Evolutionary conservation across 2,888 invertebrate genomes (phyloP).

Genomic region (Hartigia nigra): DNA sequence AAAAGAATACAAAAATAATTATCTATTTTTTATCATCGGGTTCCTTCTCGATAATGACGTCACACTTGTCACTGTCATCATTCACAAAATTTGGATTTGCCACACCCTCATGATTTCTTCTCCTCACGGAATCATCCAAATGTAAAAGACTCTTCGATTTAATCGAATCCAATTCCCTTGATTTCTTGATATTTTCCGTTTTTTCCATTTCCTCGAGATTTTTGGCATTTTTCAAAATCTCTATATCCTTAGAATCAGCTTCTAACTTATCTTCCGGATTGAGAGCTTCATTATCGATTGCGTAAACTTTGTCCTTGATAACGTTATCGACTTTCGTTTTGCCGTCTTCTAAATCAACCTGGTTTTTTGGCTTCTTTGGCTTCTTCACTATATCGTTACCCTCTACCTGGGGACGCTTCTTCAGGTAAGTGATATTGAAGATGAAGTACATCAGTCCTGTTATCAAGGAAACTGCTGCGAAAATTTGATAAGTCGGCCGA

Average conservation of each 20-base stretch:
- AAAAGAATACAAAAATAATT: background rate
- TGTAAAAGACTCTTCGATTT: background rate
- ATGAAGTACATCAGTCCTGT: constrained; percentile 77
- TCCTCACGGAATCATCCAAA: background rate
- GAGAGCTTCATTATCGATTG: constrained; percentile 35
- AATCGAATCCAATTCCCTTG: background rate
- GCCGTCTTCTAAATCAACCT: constrained; percentile 32
- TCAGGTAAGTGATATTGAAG: constrained; percentile 76
- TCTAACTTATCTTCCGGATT: constrained; percentile 13
- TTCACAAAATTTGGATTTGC: constrained; percentile 39
- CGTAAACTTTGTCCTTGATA: constrained; percentile 11
- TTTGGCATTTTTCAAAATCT: constrained; percentile 49
- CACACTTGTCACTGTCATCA: constrained; percentile 33
- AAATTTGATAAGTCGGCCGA: constrained; percentile 78
- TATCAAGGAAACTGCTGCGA: constrained; percentile 72
- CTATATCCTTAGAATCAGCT: constrained; percentile 30
- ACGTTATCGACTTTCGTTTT: constrained; percentile 30
- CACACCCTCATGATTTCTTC: constrained; percentile 20
- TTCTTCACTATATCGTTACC: constrained; percentile 72
- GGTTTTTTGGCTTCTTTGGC: constrained; percentile 48
- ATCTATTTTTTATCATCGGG: constrained; percentile 25
- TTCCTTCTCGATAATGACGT: constrained; percentile 45
- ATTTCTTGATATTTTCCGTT: background rate
- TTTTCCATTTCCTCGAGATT: constrained; percentile 51
- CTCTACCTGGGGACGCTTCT: constrained; percentile 68